These are phyloP conservation scores for Tragelaphus imberbis DNA, from an alignment of 2,113 vertebrate genomes.

Conservation along the genomic window DNA sequence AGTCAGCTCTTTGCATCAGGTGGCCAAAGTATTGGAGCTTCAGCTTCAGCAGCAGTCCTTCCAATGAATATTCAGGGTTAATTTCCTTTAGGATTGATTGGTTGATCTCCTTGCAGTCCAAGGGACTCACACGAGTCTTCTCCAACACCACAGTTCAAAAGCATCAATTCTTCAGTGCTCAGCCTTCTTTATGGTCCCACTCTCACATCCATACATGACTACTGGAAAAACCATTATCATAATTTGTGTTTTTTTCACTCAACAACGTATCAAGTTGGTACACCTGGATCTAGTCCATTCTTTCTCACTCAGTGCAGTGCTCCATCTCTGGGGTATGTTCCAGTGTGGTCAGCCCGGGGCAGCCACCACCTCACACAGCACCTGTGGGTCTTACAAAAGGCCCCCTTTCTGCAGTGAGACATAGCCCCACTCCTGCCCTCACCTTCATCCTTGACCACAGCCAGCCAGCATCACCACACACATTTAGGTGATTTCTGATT, in stretches of 20 bases:
- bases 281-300: neutral
- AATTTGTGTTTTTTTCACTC: neutral
- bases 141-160: neutral
- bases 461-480: neutral
- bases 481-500: neutral
- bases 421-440: neutral
- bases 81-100: neutral
- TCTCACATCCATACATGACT: neutral
- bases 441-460: neutral
- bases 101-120: neutral
- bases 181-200: neutral
- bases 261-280: fast-evolving
- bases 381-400: neutral
- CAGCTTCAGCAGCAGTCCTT: neutral
- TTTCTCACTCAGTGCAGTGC: neutral
- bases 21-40: neutral
- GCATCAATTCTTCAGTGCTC: neutral
- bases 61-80: neutral
- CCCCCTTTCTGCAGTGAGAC: neutral
- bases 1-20: neutral
- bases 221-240: neutral
- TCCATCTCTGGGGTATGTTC: neutral
- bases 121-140: neutral
- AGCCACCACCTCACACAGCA: neutral
- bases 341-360: neutral